Evolutionary conservation across 2,797 vertebrate genomes (phyloP), one percentile per base, ranked within the genome.

Genomic region (Danio choprae): DNA sequence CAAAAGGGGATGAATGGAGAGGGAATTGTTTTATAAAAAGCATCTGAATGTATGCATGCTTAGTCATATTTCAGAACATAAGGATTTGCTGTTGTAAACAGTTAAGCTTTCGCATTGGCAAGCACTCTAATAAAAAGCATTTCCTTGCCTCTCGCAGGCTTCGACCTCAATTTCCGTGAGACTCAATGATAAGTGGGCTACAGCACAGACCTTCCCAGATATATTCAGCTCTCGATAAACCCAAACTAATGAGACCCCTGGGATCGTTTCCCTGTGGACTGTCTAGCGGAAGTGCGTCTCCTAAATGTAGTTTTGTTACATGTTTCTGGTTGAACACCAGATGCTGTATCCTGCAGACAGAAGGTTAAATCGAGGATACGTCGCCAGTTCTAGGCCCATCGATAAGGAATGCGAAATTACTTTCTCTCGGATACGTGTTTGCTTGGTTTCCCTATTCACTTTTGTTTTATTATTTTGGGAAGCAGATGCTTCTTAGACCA

Each of bases 161-260:
- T 38, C 7, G 20, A 62, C 58, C 56, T 63, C 80, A 63, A 72
- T 55, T 82, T 71, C 13, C 2, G 9, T 64, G 22, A 63, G 53
- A 53, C 40, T 50, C 38, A 29, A 13, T 48, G 74, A 46, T 63
- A 55, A 76, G 74, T 68, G 50, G 72, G 46, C 20, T 70, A 82
- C 51, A 64, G 58, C 36, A 22, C 18, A 51, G 22, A 64, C 67
- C 67, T 53, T 71, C 58, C 67, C 77, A 71, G 46, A 71, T 62
- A 62, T 18, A 60, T 60, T 43, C 67, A 29, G 77, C 58, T 79
- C 67, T 71, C 13, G 10, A 71, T 79, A 71, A 79, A 70, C 44
- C 56, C 56, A 60, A 62, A 70, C 67, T 71, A 79, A 79, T 63
- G 67, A 79, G 68, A 71, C 67, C 67, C 67, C 48, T 51, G 36